Conservation (phyloP, 1,140 invertebrate genomes). For the Batillaria attramentaria region DNA sequence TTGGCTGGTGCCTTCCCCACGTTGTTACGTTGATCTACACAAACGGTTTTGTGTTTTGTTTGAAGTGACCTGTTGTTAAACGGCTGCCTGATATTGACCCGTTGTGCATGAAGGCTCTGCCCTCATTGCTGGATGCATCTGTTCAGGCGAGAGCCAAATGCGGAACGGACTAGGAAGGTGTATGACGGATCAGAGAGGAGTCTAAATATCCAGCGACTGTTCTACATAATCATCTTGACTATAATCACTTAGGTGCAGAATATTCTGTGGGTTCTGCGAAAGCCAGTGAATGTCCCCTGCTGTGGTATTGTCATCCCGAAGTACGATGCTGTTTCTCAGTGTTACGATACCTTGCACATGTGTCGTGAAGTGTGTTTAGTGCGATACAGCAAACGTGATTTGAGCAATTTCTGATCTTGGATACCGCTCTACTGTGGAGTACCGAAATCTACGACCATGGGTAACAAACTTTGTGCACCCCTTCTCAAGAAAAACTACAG, state of each 20-base stretch:
- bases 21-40: no score
- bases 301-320: not conserved
- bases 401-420: not conserved
- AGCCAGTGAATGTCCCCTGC: not conserved
- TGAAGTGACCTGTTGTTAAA: no score
- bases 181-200: not conserved
- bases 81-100: no score
- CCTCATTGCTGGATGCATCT: no score
- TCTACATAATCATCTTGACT: not conserved
- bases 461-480: constrained; percentile 95
- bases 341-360: not conserved
- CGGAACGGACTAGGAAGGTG: not conserved
- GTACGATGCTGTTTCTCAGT: not conserved
- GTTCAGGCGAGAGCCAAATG: not conserved
- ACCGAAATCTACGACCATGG: constrained; percentile 76
- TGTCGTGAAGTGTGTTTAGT: not conserved
- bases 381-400: not conserved
- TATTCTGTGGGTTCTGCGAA: not conserved
- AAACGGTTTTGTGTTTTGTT: no score
- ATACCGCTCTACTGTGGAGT: not conserved
- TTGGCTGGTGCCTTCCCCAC: no score
- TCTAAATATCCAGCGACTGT: not conserved
- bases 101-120: no score
- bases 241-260: not conserved
- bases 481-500: constrained; percentile 93